Percentiles rank a stretch among this genome's conserved stretches.
phyloP scores from a whole-genome alignment of 2,888 invertebrate species.

The Megalurothrips usitatus region DNA sequence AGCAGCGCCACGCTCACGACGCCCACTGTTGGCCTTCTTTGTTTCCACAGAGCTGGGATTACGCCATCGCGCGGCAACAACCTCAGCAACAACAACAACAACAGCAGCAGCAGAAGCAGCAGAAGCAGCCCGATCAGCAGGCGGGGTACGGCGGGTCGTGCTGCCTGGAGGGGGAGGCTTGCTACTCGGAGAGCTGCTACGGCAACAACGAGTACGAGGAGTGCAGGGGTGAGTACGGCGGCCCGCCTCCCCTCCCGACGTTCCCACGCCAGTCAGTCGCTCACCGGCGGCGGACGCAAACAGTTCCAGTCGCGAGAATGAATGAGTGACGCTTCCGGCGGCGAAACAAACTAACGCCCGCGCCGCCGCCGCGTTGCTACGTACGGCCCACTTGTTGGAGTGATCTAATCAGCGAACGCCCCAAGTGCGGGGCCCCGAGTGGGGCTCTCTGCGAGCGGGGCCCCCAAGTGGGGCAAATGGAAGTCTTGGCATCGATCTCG shows the following conservation, averaged over 20 bases:
- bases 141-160: slow-evolving; percentile 2
- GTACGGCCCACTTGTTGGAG: no score
- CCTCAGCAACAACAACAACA: not conserved
- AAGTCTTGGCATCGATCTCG: no score
- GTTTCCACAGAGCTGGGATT: slow-evolving; percentile 16
- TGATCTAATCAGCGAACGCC: no score
- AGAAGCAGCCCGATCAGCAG: not conserved
- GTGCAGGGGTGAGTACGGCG: not conserved
- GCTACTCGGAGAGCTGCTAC: slow-evolving; percentile 24
- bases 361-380: no score
- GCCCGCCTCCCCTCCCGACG: not conserved
- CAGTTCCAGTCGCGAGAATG: no score
- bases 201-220: slow-evolving; percentile 14
- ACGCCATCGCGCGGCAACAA: not conserved
- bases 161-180: not conserved
- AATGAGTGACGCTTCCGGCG: no score
- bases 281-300: no score
- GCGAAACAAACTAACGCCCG: no score
- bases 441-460: no score
- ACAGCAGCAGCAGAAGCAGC: slow-evolving; percentile 2
- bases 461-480: no score
- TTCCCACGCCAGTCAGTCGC: no score
- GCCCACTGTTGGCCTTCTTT: not conserved
- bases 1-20: not conserved
- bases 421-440: no score